A percentile compares a stretch with the other conserved stretches of the same genome.
These are phyloP conservation scores for Trichacis sp. DNA, from an alignment of 2,888 invertebrate genomes.

Conservation along the genomic window DNA sequence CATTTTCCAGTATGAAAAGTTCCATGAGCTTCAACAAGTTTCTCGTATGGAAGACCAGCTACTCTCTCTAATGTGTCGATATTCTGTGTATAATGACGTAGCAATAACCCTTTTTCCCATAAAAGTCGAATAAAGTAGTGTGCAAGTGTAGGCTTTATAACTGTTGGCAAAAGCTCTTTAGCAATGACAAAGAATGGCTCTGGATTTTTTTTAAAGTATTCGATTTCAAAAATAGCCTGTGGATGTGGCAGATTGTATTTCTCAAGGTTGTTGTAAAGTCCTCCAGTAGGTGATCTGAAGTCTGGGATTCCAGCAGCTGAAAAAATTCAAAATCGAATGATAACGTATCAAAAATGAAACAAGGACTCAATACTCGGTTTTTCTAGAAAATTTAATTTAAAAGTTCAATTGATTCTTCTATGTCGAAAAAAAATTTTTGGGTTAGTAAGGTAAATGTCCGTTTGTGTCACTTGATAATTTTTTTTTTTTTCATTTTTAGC, in stretches of 20 bases:
- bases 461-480: too few relatives aligned
- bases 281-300: conserved; percentile 92
- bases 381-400: too few relatives aligned
- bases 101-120: conserved; percentile 82
- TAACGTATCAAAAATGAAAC: too few relatives aligned
- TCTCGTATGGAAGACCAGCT: conserved; percentile 85
- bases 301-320: conserved; percentile 95
- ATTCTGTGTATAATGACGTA: conserved; percentile 89
- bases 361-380: too few relatives aligned
- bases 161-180: conserved; percentile 89
- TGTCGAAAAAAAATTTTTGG: too few relatives aligned
- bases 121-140: conserved; percentile 89
- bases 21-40: conserved; percentile 95
- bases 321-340: too few relatives aligned
- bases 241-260: conserved; percentile 93
- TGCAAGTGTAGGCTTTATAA: conserved; percentile 87
- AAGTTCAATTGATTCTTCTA: too few relatives aligned
- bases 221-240: conserved; percentile 91
- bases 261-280: conserved; percentile 90
- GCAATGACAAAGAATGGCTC: conserved; percentile 93
- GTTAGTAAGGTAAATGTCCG: too few relatives aligned
- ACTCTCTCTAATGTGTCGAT: conserved; percentile 93
- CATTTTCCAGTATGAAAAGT: conserved; percentile 92
- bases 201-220: conserved; percentile 88
- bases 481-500: too few relatives aligned